Percentiles rank a stretch among this genome's conserved stretches.
Evolutionary conservation across 2,113 vertebrate species (phyloP).

Genomic region (Lagopus leucura): DNA sequence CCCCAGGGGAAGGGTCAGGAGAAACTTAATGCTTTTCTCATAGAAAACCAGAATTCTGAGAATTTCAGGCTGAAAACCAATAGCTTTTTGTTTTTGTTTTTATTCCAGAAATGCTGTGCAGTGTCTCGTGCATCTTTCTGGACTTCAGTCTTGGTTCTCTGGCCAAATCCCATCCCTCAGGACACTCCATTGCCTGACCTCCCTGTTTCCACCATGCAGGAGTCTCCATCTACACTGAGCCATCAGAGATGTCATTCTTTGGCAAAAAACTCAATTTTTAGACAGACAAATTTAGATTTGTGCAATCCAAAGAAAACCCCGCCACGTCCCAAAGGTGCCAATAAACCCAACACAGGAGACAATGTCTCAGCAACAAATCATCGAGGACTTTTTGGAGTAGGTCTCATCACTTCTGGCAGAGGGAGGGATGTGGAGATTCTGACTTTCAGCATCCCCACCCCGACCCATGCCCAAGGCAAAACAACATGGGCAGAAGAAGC

Average conservation of each 20-base stretch:
- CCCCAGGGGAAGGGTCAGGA: neutral
- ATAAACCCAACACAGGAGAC: rapidly evolving
- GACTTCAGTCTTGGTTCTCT: neutral
- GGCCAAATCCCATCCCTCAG: neutral
- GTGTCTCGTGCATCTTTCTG: neutral
- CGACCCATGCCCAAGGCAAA: neutral
- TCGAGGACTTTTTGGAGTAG: neutral
- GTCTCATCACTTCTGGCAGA: neutral
- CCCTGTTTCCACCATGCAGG: neutral
- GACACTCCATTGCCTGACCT: neutral
- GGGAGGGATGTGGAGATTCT: neutral
- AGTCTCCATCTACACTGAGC: neutral
- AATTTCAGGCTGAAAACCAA: neutral
- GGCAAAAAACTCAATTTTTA: neutral
- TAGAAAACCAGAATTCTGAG: neutral
- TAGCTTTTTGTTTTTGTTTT: neutral
- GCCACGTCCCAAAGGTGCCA: neutral
- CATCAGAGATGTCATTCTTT: neutral
- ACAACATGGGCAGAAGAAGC: neutral
- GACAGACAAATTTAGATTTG: neutral
- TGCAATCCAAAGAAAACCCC: neutral
- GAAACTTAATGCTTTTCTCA: neutral
- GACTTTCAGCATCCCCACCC: neutral
- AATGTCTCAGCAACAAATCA: neutral
- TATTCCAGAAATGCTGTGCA: neutral